These are phyloP conservation scores for Drosophila affinis DNA, from an alignment of 2,888 invertebrate species.

Conservation along the genomic window DNA sequence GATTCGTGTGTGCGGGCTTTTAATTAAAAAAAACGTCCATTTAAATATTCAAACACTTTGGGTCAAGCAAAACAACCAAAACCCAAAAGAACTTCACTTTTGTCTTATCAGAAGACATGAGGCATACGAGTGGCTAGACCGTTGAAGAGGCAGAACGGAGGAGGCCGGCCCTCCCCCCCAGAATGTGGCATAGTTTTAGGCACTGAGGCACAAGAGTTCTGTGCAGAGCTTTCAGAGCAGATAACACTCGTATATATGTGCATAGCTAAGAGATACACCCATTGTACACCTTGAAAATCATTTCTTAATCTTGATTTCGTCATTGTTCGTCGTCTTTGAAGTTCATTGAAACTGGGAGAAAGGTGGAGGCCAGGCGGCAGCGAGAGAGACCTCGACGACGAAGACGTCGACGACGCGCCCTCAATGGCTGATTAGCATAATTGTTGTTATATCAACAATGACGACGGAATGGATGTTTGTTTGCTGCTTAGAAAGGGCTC, in stretches of 20 bases:
- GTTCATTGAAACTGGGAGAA: constrained; percentile 60
- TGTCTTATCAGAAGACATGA: not conserved
- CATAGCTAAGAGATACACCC: too few relatives aligned
- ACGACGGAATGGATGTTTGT: constrained; percentile 11
- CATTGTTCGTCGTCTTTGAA: constrained; percentile 13
- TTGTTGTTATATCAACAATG: constrained; percentile 63
- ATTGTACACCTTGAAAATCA: constrained; percentile 15
- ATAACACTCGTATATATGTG: constrained; percentile 13
- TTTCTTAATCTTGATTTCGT: constrained; percentile 30
- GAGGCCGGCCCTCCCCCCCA: too few relatives aligned
- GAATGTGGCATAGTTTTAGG: constrained; percentile 40
- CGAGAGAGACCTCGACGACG: constrained; percentile 50
- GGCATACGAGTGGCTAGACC: not conserved
- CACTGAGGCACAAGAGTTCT: not conserved
- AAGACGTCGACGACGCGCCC: constrained; percentile 46
- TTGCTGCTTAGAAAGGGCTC: constrained; percentile 42
- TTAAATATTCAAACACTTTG: constrained; percentile 5
- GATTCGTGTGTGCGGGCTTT: not conserved
- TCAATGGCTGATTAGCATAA: constrained; percentile 66
- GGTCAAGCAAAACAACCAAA: constrained; percentile 3
- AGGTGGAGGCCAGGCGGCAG: constrained; percentile 36
- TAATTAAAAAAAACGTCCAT: constrained; percentile 12
- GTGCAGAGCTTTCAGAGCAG: constrained; percentile 13
- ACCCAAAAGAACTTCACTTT: constrained; percentile 14
- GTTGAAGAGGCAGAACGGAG: not conserved